These are phyloP conservation scores for Trissonchulus latispiculum DNA, from an alignment of 2,888 invertebrate species.

Conservation along the genomic window DNA sequence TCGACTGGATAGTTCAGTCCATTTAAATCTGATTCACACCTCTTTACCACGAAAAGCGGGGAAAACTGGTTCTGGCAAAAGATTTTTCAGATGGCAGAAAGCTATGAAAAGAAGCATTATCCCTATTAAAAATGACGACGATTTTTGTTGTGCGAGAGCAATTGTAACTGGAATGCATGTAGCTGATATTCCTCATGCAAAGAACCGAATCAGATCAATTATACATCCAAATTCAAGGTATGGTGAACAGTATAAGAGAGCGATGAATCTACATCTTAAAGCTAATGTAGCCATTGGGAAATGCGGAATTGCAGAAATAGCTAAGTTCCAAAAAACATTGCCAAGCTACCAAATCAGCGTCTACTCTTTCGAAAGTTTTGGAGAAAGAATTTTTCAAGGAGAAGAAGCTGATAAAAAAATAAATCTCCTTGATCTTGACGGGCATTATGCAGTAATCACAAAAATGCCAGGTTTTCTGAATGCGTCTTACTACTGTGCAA, in stretches of 20 bases:
- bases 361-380: not conserved
- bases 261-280: not conserved
- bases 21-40: slow-evolving; percentile 10
- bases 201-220: not conserved
- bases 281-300: not conserved
- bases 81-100: too few relatives aligned
- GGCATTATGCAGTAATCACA: not conserved
- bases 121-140: not conserved
- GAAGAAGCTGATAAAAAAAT: not conserved
- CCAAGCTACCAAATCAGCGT: not conserved
- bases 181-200: not conserved
- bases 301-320: not conserved
- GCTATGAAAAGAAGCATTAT: not conserved
- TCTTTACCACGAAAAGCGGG: not conserved
- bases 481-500: not conserved
- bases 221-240: not conserved
- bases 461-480: not conserved
- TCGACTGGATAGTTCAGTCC: not conserved
- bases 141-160: not conserved
- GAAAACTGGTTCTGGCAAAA: too few relatives aligned
- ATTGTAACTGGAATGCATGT: not conserved
- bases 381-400: not conserved
- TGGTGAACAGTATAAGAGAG: not conserved
- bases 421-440: not conserved
- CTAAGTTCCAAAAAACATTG: not conserved